Base-by-base conservation (phyloP, 1,140 invertebrate species). In the Brachionus calyciflorus region DNA sequence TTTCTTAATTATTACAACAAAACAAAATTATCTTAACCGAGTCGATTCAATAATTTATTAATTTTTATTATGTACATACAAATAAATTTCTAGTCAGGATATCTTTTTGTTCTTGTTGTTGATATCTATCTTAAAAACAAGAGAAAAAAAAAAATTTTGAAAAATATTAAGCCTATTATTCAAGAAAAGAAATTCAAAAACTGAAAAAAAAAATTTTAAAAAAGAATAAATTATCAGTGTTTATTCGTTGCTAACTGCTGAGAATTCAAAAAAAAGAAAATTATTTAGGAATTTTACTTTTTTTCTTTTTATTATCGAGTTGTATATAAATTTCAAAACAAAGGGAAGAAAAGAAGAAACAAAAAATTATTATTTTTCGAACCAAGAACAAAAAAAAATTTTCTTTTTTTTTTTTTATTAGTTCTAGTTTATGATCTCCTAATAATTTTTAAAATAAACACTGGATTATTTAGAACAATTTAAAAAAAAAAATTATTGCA, bases 61-160 rank as follows among this genome's bases (percentile, higher is more conserved):
- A n/a, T n/a, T n/a, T n/a, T n/a, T 55, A 24, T 55, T 60, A 60
- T 60, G 55, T 60, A 60, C 55, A 60, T 60, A 60, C 26, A 33
- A 37, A 1, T 28, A 33, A n/a, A n/a, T n/a, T n/a, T n/a, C n/a
- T n/a, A n/a, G n/a, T n/a, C n/a, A n/a, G n/a, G n/a, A n/a, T 28
- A 55, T 24, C 53, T 55, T 55, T 44, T 55, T 55, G 53, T 24
- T 55, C 53, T 55, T n/a, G n/a, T n/a, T n/a, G n/a, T n/a, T n/a
- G n/a, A n/a, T n/a, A n/a, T n/a, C n/a, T n/a, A n/a, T n/a, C n/a
- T n/a, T n/a, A n/a, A n/a, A n/a, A n/a, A n/a, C n/a, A n/a, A n/a
- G n/a, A n/a, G 33, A 55, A 55, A 24, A 53, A 10, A 55, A 28
- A 60, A 60, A 37, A 19, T 37, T 2, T 17, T 6, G 33, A 30